Conservation (phyloP, 2,797 vertebrate species). For the Sebastes paucispinis region DNA sequence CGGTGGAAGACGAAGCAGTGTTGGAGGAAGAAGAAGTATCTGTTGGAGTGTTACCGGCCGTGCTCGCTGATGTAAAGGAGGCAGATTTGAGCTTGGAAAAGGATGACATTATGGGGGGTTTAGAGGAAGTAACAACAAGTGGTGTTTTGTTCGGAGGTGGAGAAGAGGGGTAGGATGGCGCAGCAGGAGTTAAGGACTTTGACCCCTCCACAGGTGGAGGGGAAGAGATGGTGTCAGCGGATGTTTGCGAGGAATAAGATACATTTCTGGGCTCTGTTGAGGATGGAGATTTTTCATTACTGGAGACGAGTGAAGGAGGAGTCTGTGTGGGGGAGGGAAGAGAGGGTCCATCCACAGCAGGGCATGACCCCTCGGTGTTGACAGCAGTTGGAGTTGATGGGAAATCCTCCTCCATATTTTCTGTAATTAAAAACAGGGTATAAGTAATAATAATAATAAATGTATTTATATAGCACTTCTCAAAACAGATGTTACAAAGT, state of each 20-base stretch:
- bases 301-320: constrained; percentile 18
- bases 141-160: background rate
- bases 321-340: constrained; percentile 17
- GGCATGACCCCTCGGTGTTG: constrained; percentile 27
- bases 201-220: background rate
- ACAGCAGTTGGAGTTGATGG: constrained; percentile 38
- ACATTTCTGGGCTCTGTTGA: background rate
- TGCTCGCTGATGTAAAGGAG: background rate
- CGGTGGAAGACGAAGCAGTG: background rate
- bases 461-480: too few species aligned
- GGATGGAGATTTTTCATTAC: constrained; percentile 11
- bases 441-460: background rate
- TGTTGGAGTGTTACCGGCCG: background rate
- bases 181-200: background rate
- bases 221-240: background rate
- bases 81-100: constrained; percentile 7
- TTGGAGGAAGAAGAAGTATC: background rate
- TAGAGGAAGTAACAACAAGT: background rate
- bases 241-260: background rate
- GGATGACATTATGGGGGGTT: background rate
- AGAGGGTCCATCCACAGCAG: constrained; percentile 29
- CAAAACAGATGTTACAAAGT: too few species aligned
- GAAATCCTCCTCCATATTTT: constrained; percentile 64
- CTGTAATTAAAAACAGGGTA: constrained; percentile 30
- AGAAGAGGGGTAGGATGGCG: background rate